phyloP scores from a whole-genome alignment of 1,140 invertebrate genomes.

The Drosophila erecta region DNA sequence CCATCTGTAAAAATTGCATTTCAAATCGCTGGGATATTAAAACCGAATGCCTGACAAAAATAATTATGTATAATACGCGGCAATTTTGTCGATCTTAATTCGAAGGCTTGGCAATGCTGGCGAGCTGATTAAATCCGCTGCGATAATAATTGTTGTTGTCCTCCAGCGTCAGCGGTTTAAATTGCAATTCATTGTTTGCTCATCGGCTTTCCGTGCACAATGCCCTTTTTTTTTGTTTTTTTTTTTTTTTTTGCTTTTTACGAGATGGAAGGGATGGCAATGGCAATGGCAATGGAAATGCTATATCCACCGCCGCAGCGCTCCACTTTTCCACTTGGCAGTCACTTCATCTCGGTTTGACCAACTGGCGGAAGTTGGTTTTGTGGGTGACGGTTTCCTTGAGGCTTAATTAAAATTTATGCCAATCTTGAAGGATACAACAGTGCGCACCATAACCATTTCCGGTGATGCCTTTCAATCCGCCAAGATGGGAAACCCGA shows the following conservation, averaged over 20 bases:
- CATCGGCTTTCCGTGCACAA: conserved; percentile 21
- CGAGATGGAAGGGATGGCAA: background rate
- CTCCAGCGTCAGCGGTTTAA: conserved; percentile 12
- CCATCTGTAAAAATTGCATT: background rate
- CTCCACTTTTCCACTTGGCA: conserved; percentile 17
- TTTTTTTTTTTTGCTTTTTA: background rate
- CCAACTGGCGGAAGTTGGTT: conserved; percentile 38
- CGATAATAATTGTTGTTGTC: conserved; percentile 25
- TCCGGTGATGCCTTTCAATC: conserved; percentile 9
- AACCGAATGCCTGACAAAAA: too few species aligned
- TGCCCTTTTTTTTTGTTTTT: background rate
- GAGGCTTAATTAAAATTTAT: conserved; percentile 58
- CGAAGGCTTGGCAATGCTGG: background rate
- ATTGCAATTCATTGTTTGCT: conserved; percentile 25
- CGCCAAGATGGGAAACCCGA: conserved; percentile 16
- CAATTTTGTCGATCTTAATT: background rate
- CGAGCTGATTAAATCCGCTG: conserved; percentile 11
- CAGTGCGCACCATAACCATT: conserved; percentile 1
- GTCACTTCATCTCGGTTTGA: conserved; percentile 37
- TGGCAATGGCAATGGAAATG: conserved; percentile 18
- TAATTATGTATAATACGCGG: too few species aligned
- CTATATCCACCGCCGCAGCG: background rate
- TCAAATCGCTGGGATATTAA: too few species aligned
- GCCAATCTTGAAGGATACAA: conserved; percentile 23
- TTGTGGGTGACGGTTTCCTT: conserved; percentile 48